Evolutionary conservation across 2,888 invertebrate genomes (phyloP), one percentile per base, ranked within the genome.

Genomic region (Bellardia bayeri): DNA sequence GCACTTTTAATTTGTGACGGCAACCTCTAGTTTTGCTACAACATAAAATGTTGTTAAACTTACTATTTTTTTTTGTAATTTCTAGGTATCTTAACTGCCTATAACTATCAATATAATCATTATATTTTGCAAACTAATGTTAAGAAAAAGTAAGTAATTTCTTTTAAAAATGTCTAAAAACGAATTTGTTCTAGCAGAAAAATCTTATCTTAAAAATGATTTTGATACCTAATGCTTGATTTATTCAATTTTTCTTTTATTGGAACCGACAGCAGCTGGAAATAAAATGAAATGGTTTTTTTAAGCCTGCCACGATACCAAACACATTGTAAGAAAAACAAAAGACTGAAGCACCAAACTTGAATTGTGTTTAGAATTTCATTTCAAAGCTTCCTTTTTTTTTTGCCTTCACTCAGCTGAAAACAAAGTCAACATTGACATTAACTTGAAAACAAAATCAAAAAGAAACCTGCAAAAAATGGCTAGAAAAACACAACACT

Each of bases 281-380:
- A 68, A 42, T 64, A 54, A 66, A 66, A 82, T 56, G 74, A 66
- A 82, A 82, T 82, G 66, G 40, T 82, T 40, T 51, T 14, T 40
- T 23, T 14, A 45, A 45, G 13, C 13, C 45, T 13, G 45, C 45
- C 2, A 37, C 37, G 37, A 37, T 37, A 37, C 5, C 16, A 33
- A 80, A 69, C 11, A 45, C 51, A n/a, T 14, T 64, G n/a, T 11
- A n/a, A 66, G 30, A 51, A 49, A 79, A 76, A 71, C 83, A 61
- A 83, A 86, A 86, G 86, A 86, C 80, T 86, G 76, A 61, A 66
- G 61, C 30, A 51, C 37, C 72, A 74, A 78, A 87, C 87, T 75
- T 71, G 79, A 42, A 68, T 63, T 82, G 69, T 42, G 45, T 58
- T 72, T 72, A 63, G 64, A 66, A 72, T 66, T 78, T 30, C 71